Percentiles rank a stretch among this genome's conserved stretches.
Evolutionary conservation across 2,113 vertebrate species (phyloP).

Genomic region (Aplodontia rufa): DNA sequence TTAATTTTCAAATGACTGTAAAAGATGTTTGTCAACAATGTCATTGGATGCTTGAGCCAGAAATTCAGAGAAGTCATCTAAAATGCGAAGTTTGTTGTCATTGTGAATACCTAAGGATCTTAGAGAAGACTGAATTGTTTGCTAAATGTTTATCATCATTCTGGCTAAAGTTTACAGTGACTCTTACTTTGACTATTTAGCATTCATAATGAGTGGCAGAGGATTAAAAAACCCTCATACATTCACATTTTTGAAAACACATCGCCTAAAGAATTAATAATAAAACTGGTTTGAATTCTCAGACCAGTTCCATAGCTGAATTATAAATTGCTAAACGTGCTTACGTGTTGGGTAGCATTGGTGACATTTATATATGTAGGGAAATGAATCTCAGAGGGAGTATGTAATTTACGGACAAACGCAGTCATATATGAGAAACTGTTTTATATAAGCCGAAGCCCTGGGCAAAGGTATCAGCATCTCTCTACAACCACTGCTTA

Average conservation of each 20-base stretch:
- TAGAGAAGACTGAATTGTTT: not conserved
- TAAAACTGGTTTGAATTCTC: not conserved
- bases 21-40: not conserved
- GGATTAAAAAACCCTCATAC: not conserved
- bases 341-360: not conserved
- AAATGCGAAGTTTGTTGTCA: not conserved
- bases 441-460: not conserved
- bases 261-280: not conserved
- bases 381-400: not conserved
- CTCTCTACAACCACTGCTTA: not conserved
- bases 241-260: not conserved
- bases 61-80: not conserved
- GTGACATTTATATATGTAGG: not conserved
- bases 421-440: not conserved
- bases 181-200: not conserved
- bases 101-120: not conserved
- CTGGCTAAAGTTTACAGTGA: not conserved
- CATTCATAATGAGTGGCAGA: not conserved
- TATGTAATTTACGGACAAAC: not conserved
- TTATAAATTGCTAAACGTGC: not conserved
- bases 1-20: slow-evolving; percentile 1
- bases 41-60: not conserved
- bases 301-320: not conserved
- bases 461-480: not conserved
- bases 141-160: not conserved